Evolutionary conservation across 1,140 invertebrate genomes (phyloP), one percentile per base, ranked within the genome.

Genomic region (Scaptomyza hsui): DNA sequence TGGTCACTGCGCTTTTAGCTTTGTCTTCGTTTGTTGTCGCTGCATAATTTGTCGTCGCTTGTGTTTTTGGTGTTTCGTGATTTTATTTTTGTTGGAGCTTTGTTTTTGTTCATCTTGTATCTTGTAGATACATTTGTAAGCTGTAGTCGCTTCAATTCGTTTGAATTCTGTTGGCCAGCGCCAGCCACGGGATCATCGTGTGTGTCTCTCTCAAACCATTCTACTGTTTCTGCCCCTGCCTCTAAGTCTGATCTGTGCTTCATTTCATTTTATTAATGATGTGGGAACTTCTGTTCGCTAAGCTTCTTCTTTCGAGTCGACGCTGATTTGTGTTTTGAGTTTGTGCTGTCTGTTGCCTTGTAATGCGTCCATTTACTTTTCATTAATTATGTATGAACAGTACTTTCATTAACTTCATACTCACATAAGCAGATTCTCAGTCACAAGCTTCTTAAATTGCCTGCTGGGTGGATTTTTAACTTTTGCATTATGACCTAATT

Each of bases 111-210:
- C 53, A 35, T n/a, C n/a, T n/a, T 72, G 64, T 74, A 74, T 77
- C 71, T 72, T 86, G 78, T 82, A 88, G 82, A 81, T 89, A 88
- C 82, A 88, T 88, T 88, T 88, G 82, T 88, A 88, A 75, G 71
- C 80, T 62, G 65, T 45, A 72, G 48, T 45, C 70, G 77, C 72
- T 75, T 77, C 59, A 70, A 71, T 88, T 88, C 82, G 57, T 82
- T 88, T 88, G 82, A 88, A 88, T 88, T 88, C 67, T 37, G 56
- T 65, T 51, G 32, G 13, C 45, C 63, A 67, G 69, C 63, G 61
- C 69, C 69, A 72, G 47, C 45, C 45, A 48, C 15, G 41, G 37
- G 56, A 41, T 63, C 80, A 60, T 86, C 81, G 81, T 86, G 81
- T 86, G 81, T 77, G 77, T 86, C 80, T 76, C 80, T 76, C 75